Evolutionary conservation across 2,888 invertebrate species (phyloP), one percentile per base, ranked within the genome.

Genomic region (Acleris sparsana): DNA sequence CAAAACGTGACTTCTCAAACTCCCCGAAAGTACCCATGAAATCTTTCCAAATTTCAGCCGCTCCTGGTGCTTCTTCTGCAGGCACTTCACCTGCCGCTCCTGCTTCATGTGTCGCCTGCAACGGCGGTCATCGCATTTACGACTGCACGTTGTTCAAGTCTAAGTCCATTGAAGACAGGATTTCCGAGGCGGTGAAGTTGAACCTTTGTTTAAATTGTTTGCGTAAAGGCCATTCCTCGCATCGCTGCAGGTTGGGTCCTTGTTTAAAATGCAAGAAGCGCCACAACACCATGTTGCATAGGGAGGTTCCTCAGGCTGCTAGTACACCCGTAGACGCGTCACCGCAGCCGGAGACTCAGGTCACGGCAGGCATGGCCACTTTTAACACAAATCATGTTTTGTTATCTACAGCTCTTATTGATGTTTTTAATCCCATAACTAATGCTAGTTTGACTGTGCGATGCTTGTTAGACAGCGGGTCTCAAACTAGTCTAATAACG

Each of bases 401-500:
- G 7, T 33, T 66, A 9, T 62, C 52, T 25, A 66, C 66, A 4
- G 66, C 62, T 29, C 5, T 48, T 22, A 44, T 65, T 17, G 17
- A 60, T 5, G 46, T 65, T 4, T 53, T n/a, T 13, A 65, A 65
- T 48, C 60, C 65, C 29, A 17, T 18, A n/a, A 56, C 53, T 0
- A 43, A 61, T 29, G 13, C 44, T 13, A 7, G 25, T 1, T 11
- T 51, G 9, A 66, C 33, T 22, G 57, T 53, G n/a, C n/a, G 58
- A 1, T 57, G 52, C 20, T 52, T 63, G 13, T 25, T 67, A 13
- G 67, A 62, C 46, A 18, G 62, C 52, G 69, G 65, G 7, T 62
- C 62, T 53, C 63, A 66, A 17, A 48, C 57, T 5, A 57, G 66
- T n/a, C 65, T 66, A 53, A 58, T 69, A 11, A 67, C 58, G 1